These are phyloP conservation scores for Oreortyx pictus DNA, from an alignment of 2,797 vertebrate species.

Conservation along the genomic window DNA sequence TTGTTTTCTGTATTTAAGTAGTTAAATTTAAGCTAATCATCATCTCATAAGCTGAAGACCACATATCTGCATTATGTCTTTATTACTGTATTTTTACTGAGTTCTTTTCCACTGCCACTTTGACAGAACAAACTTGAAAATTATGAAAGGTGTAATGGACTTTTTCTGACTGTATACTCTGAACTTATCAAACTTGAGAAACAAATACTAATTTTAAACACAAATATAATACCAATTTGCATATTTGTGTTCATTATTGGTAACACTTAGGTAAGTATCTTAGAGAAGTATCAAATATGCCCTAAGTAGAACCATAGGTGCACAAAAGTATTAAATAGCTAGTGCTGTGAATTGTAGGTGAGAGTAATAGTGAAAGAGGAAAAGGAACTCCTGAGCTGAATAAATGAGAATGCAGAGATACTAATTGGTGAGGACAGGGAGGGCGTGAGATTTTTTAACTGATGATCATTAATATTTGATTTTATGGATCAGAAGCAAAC, in stretches of 20 bases:
- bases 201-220: not conserved
- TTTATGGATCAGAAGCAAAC: not conserved
- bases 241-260: not conserved
- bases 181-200: not conserved
- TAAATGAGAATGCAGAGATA: not conserved
- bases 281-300: not conserved
- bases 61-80: not conserved
- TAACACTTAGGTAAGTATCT: not conserved
- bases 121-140: not conserved
- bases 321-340: not conserved
- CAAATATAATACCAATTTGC: not conserved
- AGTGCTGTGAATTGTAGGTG: not conserved
- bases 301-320: not conserved
- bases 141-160: not conserved
- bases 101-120: not conserved
- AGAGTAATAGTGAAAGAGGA: not conserved
- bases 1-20: not conserved
- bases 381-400: not conserved
- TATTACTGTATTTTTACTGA: not conserved
- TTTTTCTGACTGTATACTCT: not conserved
- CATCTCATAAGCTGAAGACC: not conserved
- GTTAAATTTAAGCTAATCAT: not conserved
- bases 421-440: not conserved
- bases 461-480: not conserved
- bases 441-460: accelerated